Conservation (phyloP, 2,888 invertebrate genomes). For the Mythimna vitellina region DNA sequence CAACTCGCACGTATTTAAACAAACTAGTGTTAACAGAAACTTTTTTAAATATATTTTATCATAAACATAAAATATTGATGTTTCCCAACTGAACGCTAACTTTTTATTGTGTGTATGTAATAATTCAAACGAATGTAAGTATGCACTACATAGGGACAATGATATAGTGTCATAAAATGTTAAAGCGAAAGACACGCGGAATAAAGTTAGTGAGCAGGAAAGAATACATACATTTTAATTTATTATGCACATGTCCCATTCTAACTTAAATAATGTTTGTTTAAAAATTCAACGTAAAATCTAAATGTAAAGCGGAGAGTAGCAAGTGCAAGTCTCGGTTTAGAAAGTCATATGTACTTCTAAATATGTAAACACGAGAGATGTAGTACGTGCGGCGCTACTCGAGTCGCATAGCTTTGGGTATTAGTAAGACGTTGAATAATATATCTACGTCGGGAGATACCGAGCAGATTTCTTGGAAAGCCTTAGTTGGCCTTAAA, state of each 20-base stretch:
- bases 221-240: slow-evolving; percentile 57
- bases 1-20: no score
- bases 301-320: slow-evolving; percentile 36
- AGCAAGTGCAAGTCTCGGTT: slow-evolving; percentile 47
- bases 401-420: slow-evolving; percentile 53
- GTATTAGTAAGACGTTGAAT: slow-evolving; percentile 63
- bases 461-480: slow-evolving; percentile 75
- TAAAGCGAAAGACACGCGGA: slow-evolving; percentile 30
- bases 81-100: no score
- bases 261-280: slow-evolving; percentile 47
- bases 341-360: slow-evolving; percentile 54
- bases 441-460: slow-evolving; percentile 69
- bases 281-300: slow-evolving; percentile 52
- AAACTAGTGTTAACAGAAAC: no score
- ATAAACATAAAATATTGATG: no score
- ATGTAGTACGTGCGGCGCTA: slow-evolving; percentile 46
- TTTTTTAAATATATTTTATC: no score
- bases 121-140: slow-evolving; percentile 52
- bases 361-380: slow-evolving; percentile 53
- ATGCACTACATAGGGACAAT: slow-evolving; percentile 38
- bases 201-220: slow-evolving; percentile 47
- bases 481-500: slow-evolving; percentile 84
- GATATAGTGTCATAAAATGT: slow-evolving; percentile 46
- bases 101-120: slow-evolving; percentile 23
- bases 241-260: slow-evolving; percentile 55